A percentile compares a stretch with the other conserved stretches of the same genome.
These are phyloP conservation scores for Clamator glandarius DNA, from an alignment of 2,797 vertebrate genomes.

Conservation along the genomic window DNA sequence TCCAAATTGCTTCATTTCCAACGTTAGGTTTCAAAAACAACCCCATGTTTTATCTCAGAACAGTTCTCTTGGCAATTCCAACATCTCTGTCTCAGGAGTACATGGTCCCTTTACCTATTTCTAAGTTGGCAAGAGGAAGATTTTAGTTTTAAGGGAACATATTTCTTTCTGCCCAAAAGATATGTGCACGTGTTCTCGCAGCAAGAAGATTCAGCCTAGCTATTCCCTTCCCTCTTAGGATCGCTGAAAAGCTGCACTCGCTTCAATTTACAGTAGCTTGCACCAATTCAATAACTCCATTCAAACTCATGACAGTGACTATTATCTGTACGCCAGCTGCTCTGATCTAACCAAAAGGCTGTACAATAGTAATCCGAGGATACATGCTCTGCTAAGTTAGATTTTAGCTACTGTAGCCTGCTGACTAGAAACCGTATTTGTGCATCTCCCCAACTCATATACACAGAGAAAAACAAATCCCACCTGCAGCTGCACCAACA, in stretches of 20 bases:
- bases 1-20: slow-evolving; percentile 44
- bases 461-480: background rate
- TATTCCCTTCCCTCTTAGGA: background rate
- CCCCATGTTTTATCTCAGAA: background rate
- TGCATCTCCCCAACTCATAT: background rate
- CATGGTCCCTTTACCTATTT: background rate
- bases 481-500: background rate
- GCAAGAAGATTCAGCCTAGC: background rate
- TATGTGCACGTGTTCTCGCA: background rate
- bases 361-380: background rate
- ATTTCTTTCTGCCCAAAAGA: background rate
- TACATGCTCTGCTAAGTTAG: background rate
- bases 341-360: background rate
- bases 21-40: background rate
- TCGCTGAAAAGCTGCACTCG: background rate
- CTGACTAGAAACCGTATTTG: background rate
- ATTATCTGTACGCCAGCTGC: background rate
- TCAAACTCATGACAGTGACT: background rate
- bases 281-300: background rate
- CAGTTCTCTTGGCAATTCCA: background rate
- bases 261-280: background rate
- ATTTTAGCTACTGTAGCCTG: background rate
- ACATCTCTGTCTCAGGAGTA: background rate
- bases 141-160: background rate
- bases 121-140: background rate